phyloP scores from a whole-genome alignment of 2,113 vertebrate genomes.

The Chrysochloris asiatica region DNA sequence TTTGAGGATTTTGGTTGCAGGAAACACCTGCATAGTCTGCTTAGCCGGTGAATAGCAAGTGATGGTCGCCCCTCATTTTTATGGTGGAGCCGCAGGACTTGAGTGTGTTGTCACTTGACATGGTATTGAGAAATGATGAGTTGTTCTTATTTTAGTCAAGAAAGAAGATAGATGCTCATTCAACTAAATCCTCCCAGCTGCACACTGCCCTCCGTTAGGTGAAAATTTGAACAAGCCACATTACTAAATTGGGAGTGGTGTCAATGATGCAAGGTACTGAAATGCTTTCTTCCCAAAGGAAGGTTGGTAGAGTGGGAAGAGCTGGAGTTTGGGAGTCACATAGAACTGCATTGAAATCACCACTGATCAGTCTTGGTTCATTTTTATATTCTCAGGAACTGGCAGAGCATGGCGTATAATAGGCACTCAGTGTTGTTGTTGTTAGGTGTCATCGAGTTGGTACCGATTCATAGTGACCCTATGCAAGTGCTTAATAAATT shows the following conservation, averaged over 20 bases:
- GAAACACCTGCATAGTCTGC: not conserved
- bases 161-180: not conserved
- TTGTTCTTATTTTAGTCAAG: slow-evolving; percentile 32
- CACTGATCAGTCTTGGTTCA: not conserved
- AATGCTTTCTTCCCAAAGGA: not conserved
- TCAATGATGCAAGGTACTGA: not conserved
- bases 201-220: not conserved
- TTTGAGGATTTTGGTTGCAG: not conserved
- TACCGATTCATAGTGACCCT: too few relatives aligned
- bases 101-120: not conserved
- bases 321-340: not conserved
- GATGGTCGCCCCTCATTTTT: not conserved
- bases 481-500: slow-evolving; percentile 48
- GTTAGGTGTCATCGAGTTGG: too few relatives aligned
- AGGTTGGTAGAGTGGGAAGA: not conserved
- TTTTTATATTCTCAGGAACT: slow-evolving; percentile 34
- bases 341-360: slow-evolving; percentile 23
- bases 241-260: not conserved
- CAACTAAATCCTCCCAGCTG: not conserved
- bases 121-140: not conserved
- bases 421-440: not conserved
- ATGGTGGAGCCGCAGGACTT: not conserved
- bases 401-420: not conserved
- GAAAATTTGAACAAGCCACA: not conserved
- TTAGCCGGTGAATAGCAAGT: not conserved